Percentiles rank a stretch among this genome's conserved stretches.
These are phyloP conservation scores for Gryllus bimaculatus DNA, from an alignment of 1,140 invertebrate species.

Conservation along the genomic window DNA sequence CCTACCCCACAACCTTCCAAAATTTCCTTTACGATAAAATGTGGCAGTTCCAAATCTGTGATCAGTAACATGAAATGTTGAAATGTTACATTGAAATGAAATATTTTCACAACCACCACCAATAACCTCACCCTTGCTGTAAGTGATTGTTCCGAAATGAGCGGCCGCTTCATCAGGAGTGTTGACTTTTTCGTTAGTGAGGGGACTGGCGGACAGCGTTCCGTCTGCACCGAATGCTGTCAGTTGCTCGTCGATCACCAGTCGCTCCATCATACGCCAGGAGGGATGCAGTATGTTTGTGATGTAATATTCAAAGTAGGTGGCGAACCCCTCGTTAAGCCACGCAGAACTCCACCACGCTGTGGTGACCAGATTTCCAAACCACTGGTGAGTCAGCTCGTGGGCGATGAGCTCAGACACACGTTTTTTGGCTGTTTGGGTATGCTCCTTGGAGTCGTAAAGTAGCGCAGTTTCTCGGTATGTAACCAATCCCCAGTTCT, in stretches of 20 bases:
- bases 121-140: conserved; percentile 42
- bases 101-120: too few species aligned
- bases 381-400: conserved; percentile 42
- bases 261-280: not conserved
- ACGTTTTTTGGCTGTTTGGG: conserved; percentile 29
- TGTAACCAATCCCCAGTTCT: not conserved
- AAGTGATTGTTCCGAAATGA: conserved; percentile 61
- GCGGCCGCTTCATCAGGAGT: conserved; percentile 43
- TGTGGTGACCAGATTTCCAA: conserved; percentile 38
- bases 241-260: not conserved
- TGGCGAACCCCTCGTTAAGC: conserved; percentile 47
- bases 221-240: not conserved
- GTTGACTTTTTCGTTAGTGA: not conserved
- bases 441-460: conserved; percentile 26
- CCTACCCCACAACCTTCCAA: too few species aligned
- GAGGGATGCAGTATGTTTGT: not conserved
- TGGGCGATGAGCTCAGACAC: conserved; percentile 42
- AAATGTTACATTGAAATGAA: too few species aligned
- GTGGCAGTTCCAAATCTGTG: too few species aligned
- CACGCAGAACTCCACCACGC: conserved; percentile 40
- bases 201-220: too few species aligned
- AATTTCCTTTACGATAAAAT: too few species aligned
- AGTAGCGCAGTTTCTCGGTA: not conserved
- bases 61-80: too few species aligned
- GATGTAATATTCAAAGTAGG: conserved; percentile 29